Base-by-base conservation (phyloP, 2,113 vertebrate genomes). In the Indicator maculatus region DNA sequence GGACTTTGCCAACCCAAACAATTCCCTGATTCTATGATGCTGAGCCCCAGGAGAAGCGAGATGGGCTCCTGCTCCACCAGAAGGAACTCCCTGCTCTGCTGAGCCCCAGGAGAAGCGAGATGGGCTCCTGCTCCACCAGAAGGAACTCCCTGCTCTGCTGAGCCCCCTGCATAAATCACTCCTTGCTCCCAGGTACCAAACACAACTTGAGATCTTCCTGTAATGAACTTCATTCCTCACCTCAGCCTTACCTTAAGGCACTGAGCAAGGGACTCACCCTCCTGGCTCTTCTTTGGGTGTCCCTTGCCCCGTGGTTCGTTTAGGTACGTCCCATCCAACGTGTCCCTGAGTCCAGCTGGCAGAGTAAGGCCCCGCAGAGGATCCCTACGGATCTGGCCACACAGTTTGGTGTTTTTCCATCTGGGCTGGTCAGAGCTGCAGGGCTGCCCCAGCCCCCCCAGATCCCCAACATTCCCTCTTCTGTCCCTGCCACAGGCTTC, bases 161-260 rank as follows among this genome's bases (percentile, higher is more conserved):
- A 52, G 50, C 47, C 20, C 47, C 47, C 47, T 50, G 47, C 50
- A 52, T 52, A 24, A 47, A 47, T 52, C 23, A 26, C 50, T 50
- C 47, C 47, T 50, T 24, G 21, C 21, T 52, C 23, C 50, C 50
- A 52, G 12, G 50, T 23, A 52, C 19, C 50, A 52, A 52, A 52
- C 23, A 24, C 50, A 52, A 72, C 4, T 26, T 0, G 0, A 41
- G 16, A 50, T 36, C 31, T 67, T 45, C 38, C 84, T 52, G 16
- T 8, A 45, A 33, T 4, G 36, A 53, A 19, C 28, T 12, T 52
- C 3, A 16, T 16, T 21, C 23, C 18, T 39, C 26, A 8, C n/a
- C 36, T 50, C 71, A 82, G 74, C 90, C 92, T 98, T 98, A 99
- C 99, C 98, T 99, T 97, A 64, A 99, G 85, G 61, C 98, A 98